phyloP scores from a whole-genome alignment of 92 coral and sea anemone genomes.

The Plumapathes pennacea region DNA sequence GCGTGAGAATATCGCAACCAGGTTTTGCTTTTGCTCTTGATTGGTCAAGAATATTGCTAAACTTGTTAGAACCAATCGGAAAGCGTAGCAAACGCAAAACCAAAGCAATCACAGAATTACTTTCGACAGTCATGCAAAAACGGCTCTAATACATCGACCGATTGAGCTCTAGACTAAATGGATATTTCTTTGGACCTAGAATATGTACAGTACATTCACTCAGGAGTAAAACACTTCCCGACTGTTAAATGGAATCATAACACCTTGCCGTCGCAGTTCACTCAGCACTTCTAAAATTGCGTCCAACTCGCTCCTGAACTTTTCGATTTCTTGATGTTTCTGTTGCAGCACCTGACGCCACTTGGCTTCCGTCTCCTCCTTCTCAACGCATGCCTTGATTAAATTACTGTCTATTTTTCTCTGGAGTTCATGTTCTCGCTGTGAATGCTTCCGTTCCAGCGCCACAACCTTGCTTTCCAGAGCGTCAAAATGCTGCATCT shows the following conservation, averaged over 20 bases:
- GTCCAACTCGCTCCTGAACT: conserved; percentile 85
- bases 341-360: conserved; percentile 73
- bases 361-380: conserved; percentile 74
- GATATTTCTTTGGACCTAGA: too few species aligned
- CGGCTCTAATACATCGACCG: too few species aligned
- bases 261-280: conserved; percentile 89
- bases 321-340: conserved; percentile 92
- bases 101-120: too few species aligned
- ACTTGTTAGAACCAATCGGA: too few species aligned
- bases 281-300: conserved; percentile 80
- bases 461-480: conserved; percentile 80
- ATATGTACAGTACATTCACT: too few species aligned
- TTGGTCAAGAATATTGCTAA: too few species aligned
- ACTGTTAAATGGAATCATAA: conserved; percentile 62
- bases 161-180: too few species aligned
- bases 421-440: conserved; percentile 80
- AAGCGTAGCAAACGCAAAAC: too few species aligned
- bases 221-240: conserved; percentile 22
- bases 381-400: conserved; percentile 77
- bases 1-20: too few species aligned
- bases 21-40: too few species aligned
- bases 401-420: conserved; percentile 74
- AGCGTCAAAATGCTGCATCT: conserved; percentile 90
- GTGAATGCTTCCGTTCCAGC: conserved; percentile 78
- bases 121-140: too few species aligned